Evolutionary conservation across 2,113 vertebrate species (phyloP), one percentile per base, ranked within the genome.

Genomic region (Spermophilus dauricus): DNA sequence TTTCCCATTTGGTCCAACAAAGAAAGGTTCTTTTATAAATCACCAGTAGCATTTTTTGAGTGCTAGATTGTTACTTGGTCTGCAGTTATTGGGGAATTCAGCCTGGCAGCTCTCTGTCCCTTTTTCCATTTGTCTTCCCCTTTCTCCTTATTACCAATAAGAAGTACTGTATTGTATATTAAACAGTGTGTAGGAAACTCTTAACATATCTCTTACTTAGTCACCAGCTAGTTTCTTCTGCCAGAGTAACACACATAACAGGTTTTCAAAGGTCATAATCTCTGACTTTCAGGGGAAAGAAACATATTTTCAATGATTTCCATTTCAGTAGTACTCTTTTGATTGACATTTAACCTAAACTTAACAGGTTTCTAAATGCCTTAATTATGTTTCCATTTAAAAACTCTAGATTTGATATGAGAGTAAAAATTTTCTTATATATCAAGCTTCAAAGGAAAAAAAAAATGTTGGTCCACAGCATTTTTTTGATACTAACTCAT

Each of bases 101-200:
- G 72, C 58, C 70, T 94, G n/a, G 65, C 93, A 92, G 32, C 42
- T 89, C 45, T 89, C 75, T 90, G 89, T 69, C 39, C 42, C 75
- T 72, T 85, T 96, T 94, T 95, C 97, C 96, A 84, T 96, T 97
- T 65, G 9, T 82, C 45, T 97, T 96, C 91, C 91, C 89, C 96
- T 93, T 92, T 94, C 82, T 95, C 81, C 89, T 93, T 94, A 86
- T 97, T 98, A 92, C 98, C 96, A 96, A 97, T 92, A 97, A 73
- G 88, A 95, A 94, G 94, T 96, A 83, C 97, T 97, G 37, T 91
- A 78, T 91, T 96, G 96, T 97, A 96, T 97, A 92, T 97, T 98
- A 97, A 98, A 96, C 76, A 96, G 97, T 93, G 97, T 97, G 98
- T 98, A 98, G 97, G 98, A 98, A 98, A 98, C 94, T 97, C 97